Evolutionary conservation across 2,797 vertebrate genomes (phyloP).

Genomic region (Phoxinus dragarum): DNA sequence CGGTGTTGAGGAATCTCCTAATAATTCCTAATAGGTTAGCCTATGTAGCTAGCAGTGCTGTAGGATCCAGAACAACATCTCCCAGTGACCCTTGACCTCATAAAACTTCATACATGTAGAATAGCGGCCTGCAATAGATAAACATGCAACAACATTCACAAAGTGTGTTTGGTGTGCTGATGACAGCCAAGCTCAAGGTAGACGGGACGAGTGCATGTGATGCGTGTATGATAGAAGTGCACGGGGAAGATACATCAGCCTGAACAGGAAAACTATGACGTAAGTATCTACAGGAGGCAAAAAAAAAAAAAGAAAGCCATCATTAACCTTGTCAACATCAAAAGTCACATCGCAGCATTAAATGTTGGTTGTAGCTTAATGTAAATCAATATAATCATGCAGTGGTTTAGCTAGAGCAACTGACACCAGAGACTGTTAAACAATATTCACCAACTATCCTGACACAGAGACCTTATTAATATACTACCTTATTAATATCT

Average conservation of each 20-base stretch:
- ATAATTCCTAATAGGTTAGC: neutral
- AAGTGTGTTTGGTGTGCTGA: conserved; percentile 4
- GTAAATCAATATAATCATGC: neutral
- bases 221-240: neutral
- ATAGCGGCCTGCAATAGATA: neutral
- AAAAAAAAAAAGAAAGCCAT: neutral
- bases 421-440: neutral
- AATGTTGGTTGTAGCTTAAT: neutral
- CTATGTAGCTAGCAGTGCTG: neutral
- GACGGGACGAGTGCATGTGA: neutral
- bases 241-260: neutral
- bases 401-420: neutral
- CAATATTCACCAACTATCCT: neutral
- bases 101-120: neutral
- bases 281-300: neutral
- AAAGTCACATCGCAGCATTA: neutral
- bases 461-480: too few relatives aligned
- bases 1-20: too few relatives aligned
- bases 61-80: conserved; percentile 43
- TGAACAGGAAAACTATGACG: neutral
- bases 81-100: neutral
- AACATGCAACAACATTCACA: conserved; percentile 15
- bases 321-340: neutral
- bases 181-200: conserved; percentile 1
- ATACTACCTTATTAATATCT: too few relatives aligned